Evolutionary conservation across 1,140 invertebrate species (phyloP).

Genomic region (Diorhabda sublineata): DNA sequence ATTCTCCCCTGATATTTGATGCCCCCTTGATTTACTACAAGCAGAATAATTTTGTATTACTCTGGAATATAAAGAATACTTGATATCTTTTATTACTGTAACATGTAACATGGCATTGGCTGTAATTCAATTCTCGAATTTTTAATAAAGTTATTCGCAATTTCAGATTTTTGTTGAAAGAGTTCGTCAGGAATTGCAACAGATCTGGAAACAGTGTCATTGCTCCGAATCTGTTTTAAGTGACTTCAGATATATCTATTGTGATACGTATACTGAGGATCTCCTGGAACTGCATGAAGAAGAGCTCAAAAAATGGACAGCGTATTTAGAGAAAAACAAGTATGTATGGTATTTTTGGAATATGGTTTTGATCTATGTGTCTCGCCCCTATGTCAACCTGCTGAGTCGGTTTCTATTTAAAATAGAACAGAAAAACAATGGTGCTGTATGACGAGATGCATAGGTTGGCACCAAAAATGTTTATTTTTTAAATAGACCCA

Average conservation of each 20-base stretch:
- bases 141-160: conserved; percentile 18
- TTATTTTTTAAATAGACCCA: no score
- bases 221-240: conserved; percentile 58
- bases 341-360: conserved; percentile 43
- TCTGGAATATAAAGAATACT: no score
- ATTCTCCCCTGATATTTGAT: no score
- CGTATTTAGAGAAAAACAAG: conserved; percentile 64
- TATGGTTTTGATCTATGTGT: background rate
- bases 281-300: conserved; percentile 68
- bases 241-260: conserved; percentile 58
- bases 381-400: no score
- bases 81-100: background rate
- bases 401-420: no score
- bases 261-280: conserved; percentile 68
- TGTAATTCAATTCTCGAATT: background rate
- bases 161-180: conserved; percentile 62
- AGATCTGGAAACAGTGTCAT: conserved; percentile 70
- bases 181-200: conserved; percentile 60
- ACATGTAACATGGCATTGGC: background rate
- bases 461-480: no score
- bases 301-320: conserved; percentile 64
- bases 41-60: no score
- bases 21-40: no score
- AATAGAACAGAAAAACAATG: no score
- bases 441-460: no score